Conservation (phyloP, 2,888 invertebrate genomes). For the Luperina nickerlii region DNA sequence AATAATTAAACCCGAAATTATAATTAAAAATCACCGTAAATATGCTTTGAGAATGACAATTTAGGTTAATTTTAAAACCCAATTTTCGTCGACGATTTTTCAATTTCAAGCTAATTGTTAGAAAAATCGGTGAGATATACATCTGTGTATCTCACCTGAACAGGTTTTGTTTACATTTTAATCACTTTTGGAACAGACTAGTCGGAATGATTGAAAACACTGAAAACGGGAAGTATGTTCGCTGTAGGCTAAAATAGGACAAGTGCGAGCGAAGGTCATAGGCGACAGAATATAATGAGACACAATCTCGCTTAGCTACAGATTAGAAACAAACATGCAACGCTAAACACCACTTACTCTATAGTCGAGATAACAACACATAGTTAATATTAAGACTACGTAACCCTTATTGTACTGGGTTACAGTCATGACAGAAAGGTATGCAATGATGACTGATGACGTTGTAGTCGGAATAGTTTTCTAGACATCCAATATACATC, state of each 20-base stretch:
- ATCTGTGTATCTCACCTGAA: not conserved
- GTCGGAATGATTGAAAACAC: conserved; percentile 12
- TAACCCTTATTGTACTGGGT: not conserved
- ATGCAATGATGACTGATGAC: not conserved
- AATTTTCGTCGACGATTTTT: not conserved
- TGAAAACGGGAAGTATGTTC: conserved; percentile 19
- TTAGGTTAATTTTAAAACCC: not conserved
- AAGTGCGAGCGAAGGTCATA: conserved; percentile 28
- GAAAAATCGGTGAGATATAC: too few species aligned
- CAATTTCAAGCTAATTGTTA: not conserved
- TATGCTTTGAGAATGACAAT: not conserved
- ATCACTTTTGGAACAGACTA: not conserved
- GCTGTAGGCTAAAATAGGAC: conserved; percentile 36
- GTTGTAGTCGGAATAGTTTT: not conserved
- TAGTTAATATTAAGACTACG: not conserved
- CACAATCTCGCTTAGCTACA: conserved; percentile 53
- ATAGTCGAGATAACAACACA: not conserved
- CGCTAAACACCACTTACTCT: conserved; percentile 20
- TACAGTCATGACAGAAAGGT: not conserved
- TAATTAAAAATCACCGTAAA: not conserved
- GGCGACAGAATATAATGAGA: conserved; percentile 33
- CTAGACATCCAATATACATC: not conserved
- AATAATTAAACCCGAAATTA: not conserved
- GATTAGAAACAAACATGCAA: conserved; percentile 40
- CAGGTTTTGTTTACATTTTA: not conserved